Percentiles rank a stretch among this genome's conserved stretches.
phyloP scores from a whole-genome alignment of 2,797 vertebrate species.

The Sorex maritimensis region DNA sequence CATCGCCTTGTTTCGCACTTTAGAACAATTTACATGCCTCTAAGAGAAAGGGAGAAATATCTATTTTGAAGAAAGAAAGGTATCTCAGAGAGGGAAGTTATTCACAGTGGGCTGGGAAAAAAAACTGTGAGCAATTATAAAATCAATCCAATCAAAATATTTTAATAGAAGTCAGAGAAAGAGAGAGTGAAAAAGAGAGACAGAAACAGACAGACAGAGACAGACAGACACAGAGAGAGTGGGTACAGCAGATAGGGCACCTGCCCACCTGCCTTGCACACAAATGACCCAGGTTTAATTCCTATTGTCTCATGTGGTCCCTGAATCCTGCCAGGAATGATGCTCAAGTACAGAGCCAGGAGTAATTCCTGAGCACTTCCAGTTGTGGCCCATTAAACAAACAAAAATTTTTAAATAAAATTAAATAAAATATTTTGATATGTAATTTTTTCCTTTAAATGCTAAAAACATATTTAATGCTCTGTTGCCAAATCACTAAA shows the following conservation, averaged over 20 bases:
- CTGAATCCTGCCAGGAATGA: too few species aligned
- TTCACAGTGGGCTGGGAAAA: constrained; percentile 39
- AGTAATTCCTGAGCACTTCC: too few species aligned
- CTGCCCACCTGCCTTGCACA: too few species aligned
- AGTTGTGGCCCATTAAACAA: too few species aligned
- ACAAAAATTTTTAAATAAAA: background rate
- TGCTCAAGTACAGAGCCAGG: too few species aligned
- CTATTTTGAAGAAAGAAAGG: constrained; percentile 71
- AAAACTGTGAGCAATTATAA: background rate
- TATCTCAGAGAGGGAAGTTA: constrained; percentile 22
- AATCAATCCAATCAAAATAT: too few species aligned
- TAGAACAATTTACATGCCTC: constrained; percentile 78
- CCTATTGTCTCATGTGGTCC: too few species aligned
- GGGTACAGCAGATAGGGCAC: too few species aligned
- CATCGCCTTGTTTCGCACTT: constrained; percentile 85
- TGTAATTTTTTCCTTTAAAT: constrained; percentile 45
- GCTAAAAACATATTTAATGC: background rate
- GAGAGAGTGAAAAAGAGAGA: background rate
- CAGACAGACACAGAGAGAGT: background rate
- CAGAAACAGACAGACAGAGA: too few species aligned
- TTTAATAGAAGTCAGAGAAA: background rate
- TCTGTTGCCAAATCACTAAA: background rate
- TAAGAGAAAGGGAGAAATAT: constrained; percentile 47
- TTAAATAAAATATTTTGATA: constrained; percentile 78
- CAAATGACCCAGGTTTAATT: too few species aligned